Evolutionary conservation across 2,113 vertebrate genomes (phyloP), one percentile per base, ranked within the genome.

Genomic region (Pogonocichla stellata): DNA sequence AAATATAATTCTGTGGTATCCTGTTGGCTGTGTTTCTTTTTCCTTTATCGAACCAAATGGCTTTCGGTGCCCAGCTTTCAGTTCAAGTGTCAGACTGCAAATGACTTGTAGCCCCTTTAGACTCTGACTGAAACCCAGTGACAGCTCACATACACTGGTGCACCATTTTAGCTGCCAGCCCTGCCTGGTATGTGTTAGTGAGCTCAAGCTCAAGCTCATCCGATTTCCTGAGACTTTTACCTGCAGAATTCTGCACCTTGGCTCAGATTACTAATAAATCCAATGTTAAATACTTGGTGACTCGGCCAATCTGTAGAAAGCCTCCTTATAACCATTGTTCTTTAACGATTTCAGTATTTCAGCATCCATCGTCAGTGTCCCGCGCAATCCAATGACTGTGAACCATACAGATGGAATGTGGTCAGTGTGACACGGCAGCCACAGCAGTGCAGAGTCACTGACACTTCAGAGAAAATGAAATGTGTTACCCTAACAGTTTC

Each of bases 1-100:
- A 98, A 99, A 98, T 98, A 98, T 98, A 98, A 38, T 38, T 38
- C 38, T 38, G 38, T 38, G 38, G 38, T 38, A 98, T 97, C 75
- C 54, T 97, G 96, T 90, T 97, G 94, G 89, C 92, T 82, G 85
- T 88, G 91, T 88, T 98, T 88, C 79, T 96, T 92, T 71, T 80
- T 82, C 40, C 48, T 89, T 95, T 85, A 40, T 28, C 57, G 36
- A 51, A 56, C 13, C 62, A n/a, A 67, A 38, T 40, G 78, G 31
- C 51, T 51, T 62, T 53, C 0, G 0, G 20, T 54, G 34, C 42
- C 34, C 50, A 62, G 58, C 36, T 80, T 91, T 80, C 26, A 33
- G 10, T 57, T 86, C 16, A n/a, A 31, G 26, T 1, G 0, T 43
- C 67, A 47, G 29, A 28, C 34, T 40, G 47, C 24, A 38, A 51